Percentiles rank a stretch among this genome's conserved stretches.
Conservation (phyloP, 1,140 invertebrate genomes). For the Dendroctonus valens region DNA sequence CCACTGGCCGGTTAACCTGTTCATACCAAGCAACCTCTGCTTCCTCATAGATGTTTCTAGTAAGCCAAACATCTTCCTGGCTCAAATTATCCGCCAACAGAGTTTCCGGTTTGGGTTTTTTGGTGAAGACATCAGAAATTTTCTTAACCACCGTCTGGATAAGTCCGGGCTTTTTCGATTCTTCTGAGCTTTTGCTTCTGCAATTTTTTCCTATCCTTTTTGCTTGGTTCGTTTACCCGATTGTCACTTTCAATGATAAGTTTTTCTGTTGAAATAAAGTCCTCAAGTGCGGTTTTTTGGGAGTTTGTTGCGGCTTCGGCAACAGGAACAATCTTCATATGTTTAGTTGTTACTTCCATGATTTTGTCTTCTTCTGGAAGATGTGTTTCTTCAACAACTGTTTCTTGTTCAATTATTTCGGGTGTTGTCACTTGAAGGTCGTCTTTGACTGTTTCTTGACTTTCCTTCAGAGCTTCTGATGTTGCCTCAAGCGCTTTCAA, state of each 20-base stretch:
- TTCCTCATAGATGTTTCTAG: constrained; percentile 61
- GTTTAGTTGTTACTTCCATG: too few relatives aligned
- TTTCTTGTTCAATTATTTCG: too few relatives aligned
- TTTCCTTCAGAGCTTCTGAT: too few relatives aligned
- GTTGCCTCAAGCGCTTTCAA: too few relatives aligned
- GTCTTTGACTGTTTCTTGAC: too few relatives aligned
- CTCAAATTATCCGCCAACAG: constrained; percentile 47
- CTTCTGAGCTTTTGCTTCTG: constrained; percentile 29
- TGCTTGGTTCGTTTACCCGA: constrained; percentile 13
- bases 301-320: background rate
- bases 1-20: background rate
- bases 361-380: too few relatives aligned
- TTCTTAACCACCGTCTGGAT: constrained; percentile 41
- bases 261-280: constrained; percentile 17
- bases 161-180: constrained; percentile 36
- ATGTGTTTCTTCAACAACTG: too few relatives aligned
- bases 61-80: constrained; percentile 60
- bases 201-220: constrained; percentile 32
- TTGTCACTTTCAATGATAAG: background rate
- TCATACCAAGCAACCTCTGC: constrained; percentile 60
- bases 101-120: constrained; percentile 38
- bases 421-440: too few relatives aligned
- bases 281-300: background rate
- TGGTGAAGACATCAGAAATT: constrained; percentile 38
- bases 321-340: background rate